phyloP scores from a whole-genome alignment of 2,797 vertebrate species.

The Falco concolor region DNA sequence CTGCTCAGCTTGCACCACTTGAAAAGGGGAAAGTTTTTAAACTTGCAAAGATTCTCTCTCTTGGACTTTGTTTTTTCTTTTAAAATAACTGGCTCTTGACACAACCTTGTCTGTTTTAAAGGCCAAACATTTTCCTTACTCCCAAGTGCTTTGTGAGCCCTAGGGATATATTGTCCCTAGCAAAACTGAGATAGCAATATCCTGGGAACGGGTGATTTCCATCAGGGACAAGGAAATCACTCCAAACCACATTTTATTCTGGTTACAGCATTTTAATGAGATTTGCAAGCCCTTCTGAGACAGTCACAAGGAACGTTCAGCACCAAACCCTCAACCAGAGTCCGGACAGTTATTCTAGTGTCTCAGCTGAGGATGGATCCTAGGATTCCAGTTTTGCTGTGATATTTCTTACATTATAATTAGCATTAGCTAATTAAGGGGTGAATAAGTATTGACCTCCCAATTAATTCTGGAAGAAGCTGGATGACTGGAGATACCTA shows the following conservation, averaged over 20 bases:
- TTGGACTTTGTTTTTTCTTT: neutral
- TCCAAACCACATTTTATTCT: slow-evolving; percentile 64
- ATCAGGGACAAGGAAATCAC: slow-evolving; percentile 37
- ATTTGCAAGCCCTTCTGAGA: slow-evolving; percentile 38
- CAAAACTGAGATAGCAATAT: slow-evolving; percentile 38
- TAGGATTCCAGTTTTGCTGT: neutral
- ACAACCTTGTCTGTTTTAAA: slow-evolving; percentile 46
- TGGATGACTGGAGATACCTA: slow-evolving; percentile 11
- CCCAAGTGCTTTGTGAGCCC: slow-evolving; percentile 41
- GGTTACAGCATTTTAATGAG: slow-evolving; percentile 40
- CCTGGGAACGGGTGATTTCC: slow-evolving; percentile 55
- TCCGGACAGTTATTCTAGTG: neutral
- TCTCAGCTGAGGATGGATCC: neutral
- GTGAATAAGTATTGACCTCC: slow-evolving; percentile 26
- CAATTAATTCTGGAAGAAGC: slow-evolving; percentile 22
- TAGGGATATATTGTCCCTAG: slow-evolving; percentile 54
- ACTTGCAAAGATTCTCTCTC: slow-evolving; percentile 9
- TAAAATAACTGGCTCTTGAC: slow-evolving; percentile 51
- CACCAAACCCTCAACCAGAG: neutral
- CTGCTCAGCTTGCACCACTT: slow-evolving; percentile 1
- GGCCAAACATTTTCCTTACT: slow-evolving; percentile 47
- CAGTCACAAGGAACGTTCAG: neutral
- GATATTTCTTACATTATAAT: slow-evolving; percentile 6
- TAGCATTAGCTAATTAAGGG: slow-evolving; percentile 28
- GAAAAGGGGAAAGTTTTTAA: slow-evolving; percentile 13